Evolutionary conservation across 2,113 vertebrate genomes (phyloP), one percentile per base, ranked within the genome.

Genomic region (Ramphastos sulfuratus): DNA sequence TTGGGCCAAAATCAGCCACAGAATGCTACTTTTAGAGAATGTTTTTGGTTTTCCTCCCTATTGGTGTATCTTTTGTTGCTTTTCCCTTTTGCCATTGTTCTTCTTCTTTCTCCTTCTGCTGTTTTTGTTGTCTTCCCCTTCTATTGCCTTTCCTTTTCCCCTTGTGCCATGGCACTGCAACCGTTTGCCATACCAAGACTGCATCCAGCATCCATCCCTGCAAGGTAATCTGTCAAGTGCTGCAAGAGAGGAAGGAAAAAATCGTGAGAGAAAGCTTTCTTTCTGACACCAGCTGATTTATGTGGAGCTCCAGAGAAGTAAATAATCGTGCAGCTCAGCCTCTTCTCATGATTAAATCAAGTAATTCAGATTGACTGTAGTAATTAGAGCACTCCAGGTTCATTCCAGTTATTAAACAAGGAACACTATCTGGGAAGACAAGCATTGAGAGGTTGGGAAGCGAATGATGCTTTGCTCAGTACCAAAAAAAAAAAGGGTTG

Each of bases 111-210:
- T 50, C 48, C 10, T 50, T 23, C 48, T 50, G 48, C 20, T 20
- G 10, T 50, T 50, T 50, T 50, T 50, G 20, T 23, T 50, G 15
- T 19, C 46, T 48, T 48, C 17, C 46, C 30, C 50, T 15, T 65
- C 8, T 23, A 11, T 15, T 9, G 4, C 8, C 8, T 10, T 7
- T 25, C 7, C 54, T 19, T 15, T 9, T 5, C 2, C 17, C 2
- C 3, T 72, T 61, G 4, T 60, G 60, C 37, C 64, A 33, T 27
- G n/a, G 11, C 19, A 48, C 9, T 60, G 50, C 35, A 85, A 75
- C 46, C 12, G 64, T 61, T 64, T 89, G 44, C 56, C 33, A 37
- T 80, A 70, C 42, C 66, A 63, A 31, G 33, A 85, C 88, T 90
- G 44, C 44, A 88, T 39, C 15, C 14, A 86, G 44, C 15, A 46